A percentile compares a stretch with the other conserved stretches of the same genome.
phyloP scores from a whole-genome alignment of 2,797 vertebrate species.

The Xenops minutus region DNA sequence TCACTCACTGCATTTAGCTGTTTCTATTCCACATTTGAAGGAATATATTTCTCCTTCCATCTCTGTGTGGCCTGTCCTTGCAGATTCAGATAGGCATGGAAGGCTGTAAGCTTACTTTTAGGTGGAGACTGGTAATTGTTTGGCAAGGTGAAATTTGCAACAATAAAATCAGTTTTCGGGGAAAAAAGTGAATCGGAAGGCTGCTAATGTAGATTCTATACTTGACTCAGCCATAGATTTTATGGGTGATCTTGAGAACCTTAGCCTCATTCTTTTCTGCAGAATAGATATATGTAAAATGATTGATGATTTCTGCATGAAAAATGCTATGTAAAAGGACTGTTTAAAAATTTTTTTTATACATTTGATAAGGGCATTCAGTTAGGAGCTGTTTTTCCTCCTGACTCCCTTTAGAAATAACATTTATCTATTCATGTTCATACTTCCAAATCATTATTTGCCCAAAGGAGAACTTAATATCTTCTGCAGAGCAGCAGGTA shows the following conservation, averaged over 20 bases:
- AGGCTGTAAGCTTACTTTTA: background rate
- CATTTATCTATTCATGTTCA: background rate
- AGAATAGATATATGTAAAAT: background rate
- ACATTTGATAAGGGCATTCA: background rate
- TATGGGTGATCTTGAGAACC: background rate
- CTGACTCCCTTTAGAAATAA: background rate
- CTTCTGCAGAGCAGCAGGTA: background rate
- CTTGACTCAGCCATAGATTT: background rate
- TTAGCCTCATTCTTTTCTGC: background rate
- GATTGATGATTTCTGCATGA: background rate
- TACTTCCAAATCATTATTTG: background rate
- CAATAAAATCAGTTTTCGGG: background rate
- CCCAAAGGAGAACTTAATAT: background rate
- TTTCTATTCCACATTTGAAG: background rate
- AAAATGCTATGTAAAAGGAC: background rate
- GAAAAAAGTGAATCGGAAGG: background rate
- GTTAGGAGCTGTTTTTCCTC: background rate
- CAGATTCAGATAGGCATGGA: background rate
- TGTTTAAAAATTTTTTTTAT: background rate
- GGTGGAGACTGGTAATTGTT: background rate
- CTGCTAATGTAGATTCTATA: background rate
- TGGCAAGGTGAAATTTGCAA: background rate
- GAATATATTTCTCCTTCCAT: background rate
- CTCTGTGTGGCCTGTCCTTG: background rate
- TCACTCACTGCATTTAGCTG: background rate